phyloP scores from a whole-genome alignment of 30 jellyfish, hydroid and myxozoan species.

The Cassiopea xamachana region DNA sequence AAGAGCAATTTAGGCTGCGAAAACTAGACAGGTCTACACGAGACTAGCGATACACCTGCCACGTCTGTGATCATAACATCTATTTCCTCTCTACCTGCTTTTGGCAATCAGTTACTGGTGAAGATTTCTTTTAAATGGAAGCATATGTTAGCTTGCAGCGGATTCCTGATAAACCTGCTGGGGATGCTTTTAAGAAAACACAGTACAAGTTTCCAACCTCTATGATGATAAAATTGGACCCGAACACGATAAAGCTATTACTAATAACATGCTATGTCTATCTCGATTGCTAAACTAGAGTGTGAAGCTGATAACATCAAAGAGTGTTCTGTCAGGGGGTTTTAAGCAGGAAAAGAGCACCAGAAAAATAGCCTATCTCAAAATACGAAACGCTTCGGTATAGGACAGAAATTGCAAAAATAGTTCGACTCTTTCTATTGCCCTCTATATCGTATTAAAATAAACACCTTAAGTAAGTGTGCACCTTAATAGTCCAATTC shows the following conservation, averaged over 20 bases:
- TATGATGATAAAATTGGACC: background rate
- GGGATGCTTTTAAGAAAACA: background rate
- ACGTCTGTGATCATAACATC: background rate
- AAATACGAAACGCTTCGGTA: too few species aligned
- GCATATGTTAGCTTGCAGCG: background rate
- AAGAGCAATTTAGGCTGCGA: slow-evolving; percentile 12
- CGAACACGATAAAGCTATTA: background rate
- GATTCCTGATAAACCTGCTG: background rate
- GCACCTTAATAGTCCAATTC: too few species aligned
- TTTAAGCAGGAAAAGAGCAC: too few species aligned
- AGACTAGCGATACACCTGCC: background rate
- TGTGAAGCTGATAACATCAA: too few species aligned
- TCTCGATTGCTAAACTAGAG: background rate
- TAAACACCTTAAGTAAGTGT: too few species aligned
- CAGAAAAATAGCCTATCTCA: too few species aligned
- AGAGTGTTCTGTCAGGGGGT: too few species aligned
- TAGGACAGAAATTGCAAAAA: too few species aligned
- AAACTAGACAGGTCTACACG: background rate
- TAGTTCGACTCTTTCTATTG: too few species aligned
- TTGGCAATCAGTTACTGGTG: background rate
- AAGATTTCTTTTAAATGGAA: background rate
- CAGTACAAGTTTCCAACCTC: background rate
- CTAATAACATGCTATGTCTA: background rate
- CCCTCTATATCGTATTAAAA: too few species aligned
- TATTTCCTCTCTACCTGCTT: background rate